Percentiles rank a stretch among this genome's conserved stretches.
Evolutionary conservation across 2,797 vertebrate species (phyloP).

Genomic region (Epinephelus malabaricus): DNA sequence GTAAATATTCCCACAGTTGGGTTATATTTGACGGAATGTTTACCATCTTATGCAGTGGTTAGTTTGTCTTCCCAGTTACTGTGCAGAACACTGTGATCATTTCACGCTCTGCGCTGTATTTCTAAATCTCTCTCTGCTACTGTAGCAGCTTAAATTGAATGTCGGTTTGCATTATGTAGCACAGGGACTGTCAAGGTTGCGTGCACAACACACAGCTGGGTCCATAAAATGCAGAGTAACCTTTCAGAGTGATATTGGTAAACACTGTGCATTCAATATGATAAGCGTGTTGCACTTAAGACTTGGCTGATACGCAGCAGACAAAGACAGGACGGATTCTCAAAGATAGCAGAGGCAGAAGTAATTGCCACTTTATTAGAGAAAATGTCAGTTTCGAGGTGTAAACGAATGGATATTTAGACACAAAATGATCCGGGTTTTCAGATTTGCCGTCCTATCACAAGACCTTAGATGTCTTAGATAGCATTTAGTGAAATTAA

Average conservation of each 20-base stretch:
- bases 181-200: constrained; percentile 8
- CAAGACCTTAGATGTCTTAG: background rate
- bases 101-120: constrained; percentile 34
- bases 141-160: constrained; percentile 28
- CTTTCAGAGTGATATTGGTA: constrained; percentile 17
- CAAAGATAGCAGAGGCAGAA: too few species aligned
- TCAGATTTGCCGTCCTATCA: background rate
- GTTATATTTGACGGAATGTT: constrained; percentile 34
- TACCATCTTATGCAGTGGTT: constrained; percentile 28
- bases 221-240: constrained; percentile 34
- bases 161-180: constrained; percentile 26
- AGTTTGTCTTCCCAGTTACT: constrained; percentile 32
- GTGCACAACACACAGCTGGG: constrained; percentile 37
- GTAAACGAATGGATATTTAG: background rate
- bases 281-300: constrained; percentile 8
- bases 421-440: background rate
- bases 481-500: background rate
- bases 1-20: constrained; percentile 32
- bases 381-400: background rate
- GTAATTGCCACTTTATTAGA: background rate
- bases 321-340: background rate
- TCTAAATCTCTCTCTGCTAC: constrained; percentile 17
- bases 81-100: constrained; percentile 17
- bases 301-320: background rate
- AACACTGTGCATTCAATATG: constrained; percentile 19